These are phyloP conservation scores for Etheostoma cragini DNA, from an alignment of 2,113 vertebrate species.

Conservation along the genomic window DNA sequence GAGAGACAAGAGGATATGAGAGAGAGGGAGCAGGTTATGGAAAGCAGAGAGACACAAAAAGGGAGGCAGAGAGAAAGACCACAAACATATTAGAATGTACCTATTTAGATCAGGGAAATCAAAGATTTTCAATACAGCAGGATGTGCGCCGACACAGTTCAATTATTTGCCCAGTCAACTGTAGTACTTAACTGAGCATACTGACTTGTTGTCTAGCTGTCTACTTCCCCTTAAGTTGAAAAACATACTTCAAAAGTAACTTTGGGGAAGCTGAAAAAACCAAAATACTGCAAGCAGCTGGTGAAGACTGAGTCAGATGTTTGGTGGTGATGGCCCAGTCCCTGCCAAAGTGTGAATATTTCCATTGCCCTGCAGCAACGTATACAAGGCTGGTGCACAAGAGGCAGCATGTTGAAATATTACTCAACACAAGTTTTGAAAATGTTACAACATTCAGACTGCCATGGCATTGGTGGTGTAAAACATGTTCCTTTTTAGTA, in stretches of 20 bases:
- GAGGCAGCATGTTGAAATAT: conserved; percentile 29
- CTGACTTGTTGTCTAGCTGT: conserved; percentile 3
- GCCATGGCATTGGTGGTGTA: neutral
- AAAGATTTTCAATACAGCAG: neutral
- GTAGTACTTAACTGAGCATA: neutral
- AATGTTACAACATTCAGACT: neutral
- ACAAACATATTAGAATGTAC: neutral
- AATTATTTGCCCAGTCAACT: neutral
- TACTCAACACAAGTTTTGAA: conserved; percentile 6
- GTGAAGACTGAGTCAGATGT: conserved; percentile 14
- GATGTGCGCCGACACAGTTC: neutral
- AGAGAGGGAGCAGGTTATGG: too few species aligned
- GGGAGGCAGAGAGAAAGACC: too few species aligned
- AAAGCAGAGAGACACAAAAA: too few species aligned
- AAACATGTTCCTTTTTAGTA: neutral
- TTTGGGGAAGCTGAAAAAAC: neutral
- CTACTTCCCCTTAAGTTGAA: conserved; percentile 4
- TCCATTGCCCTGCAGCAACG: neutral
- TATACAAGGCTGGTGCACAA: neutral
- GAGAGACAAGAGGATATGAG: too few species aligned
- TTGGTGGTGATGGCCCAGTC: neutral
- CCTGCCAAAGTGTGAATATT: conserved; percentile 4
- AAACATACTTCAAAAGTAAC: neutral
- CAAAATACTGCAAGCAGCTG: conserved; percentile 5
- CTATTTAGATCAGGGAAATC: neutral